These are phyloP conservation scores for Campaea margaritaria DNA, from an alignment of 2,888 invertebrate species.

Conservation along the genomic window DNA sequence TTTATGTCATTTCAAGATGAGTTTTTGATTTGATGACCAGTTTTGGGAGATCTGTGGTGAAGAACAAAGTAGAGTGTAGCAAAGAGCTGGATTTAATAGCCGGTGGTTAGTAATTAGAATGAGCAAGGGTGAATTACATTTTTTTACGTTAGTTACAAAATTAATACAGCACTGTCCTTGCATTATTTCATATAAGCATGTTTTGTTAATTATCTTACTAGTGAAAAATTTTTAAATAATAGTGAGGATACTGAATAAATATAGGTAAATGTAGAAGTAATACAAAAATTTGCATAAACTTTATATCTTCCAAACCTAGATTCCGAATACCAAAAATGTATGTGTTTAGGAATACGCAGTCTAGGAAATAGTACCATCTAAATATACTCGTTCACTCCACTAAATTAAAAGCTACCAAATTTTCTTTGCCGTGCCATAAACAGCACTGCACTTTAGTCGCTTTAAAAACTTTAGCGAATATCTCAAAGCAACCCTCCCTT, in stretches of 20 bases:
- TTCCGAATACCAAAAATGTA: no score
- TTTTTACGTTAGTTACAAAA: conserved; percentile 9
- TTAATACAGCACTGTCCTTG: no score
- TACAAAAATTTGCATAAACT: no score
- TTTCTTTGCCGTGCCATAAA: conserved; percentile 6
- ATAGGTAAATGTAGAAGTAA: no score
- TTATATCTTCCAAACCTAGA: no score
- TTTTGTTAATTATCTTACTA: no score
- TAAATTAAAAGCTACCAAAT: conserved; percentile 5
- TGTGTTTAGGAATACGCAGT: not conserved
- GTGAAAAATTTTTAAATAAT: no score
- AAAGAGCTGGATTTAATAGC: conserved; percentile 11
- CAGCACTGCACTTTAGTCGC: conserved; percentile 16
- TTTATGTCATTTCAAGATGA: conserved; percentile 53
- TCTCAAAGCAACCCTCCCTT: conserved; percentile 11
- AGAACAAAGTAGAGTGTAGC: not conserved
- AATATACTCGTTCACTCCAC: not conserved
- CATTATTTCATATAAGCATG: no score
- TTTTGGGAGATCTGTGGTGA: conserved; percentile 33
- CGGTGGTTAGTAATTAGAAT: conserved; percentile 42
- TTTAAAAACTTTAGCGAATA: conserved; percentile 14
- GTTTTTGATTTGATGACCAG: conserved; percentile 47
- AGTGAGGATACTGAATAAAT: no score
- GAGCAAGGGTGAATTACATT: conserved; percentile 43
- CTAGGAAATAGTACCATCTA: not conserved